A percentile compares a stretch with the other conserved stretches of the same genome.
phyloP scores from a whole-genome alignment of 2,888 invertebrate species.

The Hoplodrina blanda region DNA sequence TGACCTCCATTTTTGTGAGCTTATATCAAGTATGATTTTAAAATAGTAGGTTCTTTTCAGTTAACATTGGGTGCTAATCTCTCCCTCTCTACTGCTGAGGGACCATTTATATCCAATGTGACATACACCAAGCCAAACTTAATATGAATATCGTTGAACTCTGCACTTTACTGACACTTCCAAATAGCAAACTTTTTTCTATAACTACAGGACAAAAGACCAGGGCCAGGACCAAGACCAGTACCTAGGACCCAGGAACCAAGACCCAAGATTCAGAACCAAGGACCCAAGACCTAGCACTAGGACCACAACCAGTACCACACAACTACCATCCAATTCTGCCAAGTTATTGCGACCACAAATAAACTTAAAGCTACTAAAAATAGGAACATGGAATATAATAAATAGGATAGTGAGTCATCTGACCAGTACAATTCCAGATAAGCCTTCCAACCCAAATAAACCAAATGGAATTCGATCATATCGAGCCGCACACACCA shows the following conservation, averaged over 20 bases:
- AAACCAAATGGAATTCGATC: constrained; percentile 6
- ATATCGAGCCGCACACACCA: constrained; percentile 17
- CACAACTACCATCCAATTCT: neutral
- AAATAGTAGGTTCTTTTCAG: too few relatives aligned
- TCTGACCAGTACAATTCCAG: neutral
- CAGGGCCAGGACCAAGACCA: neutral
- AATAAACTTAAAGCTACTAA: neutral
- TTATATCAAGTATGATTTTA: neutral
- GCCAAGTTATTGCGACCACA: neutral
- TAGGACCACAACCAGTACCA: neutral
- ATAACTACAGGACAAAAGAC: neutral
- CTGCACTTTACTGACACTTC: neutral
- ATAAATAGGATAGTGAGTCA: neutral
- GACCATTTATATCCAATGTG: neutral
- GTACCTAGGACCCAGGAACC: neutral
- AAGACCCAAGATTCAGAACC: too few relatives aligned
- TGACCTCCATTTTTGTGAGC: neutral
- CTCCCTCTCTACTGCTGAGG: too few relatives aligned
- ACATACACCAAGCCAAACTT: neutral
- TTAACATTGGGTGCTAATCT: too few relatives aligned
- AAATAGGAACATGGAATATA: neutral
- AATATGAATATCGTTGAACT: neutral
- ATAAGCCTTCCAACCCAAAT: neutral
- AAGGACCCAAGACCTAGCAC: too few relatives aligned
- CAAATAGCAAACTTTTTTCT: neutral